A percentile compares a stretch with the other conserved stretches of the same genome.
Conservation (phyloP, 2,888 invertebrate species). For the Erebia epiphron region DNA sequence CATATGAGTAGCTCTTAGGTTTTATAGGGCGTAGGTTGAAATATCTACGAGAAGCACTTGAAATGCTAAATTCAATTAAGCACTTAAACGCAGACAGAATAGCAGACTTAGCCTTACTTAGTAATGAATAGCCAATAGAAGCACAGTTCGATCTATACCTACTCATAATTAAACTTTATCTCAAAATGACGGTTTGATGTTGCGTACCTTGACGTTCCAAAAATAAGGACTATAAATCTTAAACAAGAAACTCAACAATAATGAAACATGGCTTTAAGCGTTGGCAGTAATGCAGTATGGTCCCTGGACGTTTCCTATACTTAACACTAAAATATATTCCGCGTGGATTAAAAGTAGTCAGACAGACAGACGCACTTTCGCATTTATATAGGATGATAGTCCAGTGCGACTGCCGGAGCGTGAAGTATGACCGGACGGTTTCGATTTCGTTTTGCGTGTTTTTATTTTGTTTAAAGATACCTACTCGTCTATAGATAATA, state of each 20-base stretch:
- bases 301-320: too few species aligned
- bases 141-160: background rate
- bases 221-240: too few species aligned
- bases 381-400: background rate
- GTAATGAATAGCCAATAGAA: background rate
- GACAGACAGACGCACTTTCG: background rate
- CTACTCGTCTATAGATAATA: too few species aligned
- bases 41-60: constrained; percentile 28
- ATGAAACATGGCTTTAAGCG: too few species aligned
- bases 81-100: background rate
- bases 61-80: constrained; percentile 27
- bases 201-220: too few species aligned
- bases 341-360: too few species aligned
- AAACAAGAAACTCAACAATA: too few species aligned
- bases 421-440: background rate
- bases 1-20: background rate
- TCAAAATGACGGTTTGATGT: too few species aligned
- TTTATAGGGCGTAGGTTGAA: constrained; percentile 25
- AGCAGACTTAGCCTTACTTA: background rate
- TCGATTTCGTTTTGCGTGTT: background rate
- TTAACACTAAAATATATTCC: too few species aligned
- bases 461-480: background rate
- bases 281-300: too few species aligned
- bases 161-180: too few species aligned
- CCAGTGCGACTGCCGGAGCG: background rate